Conservation (phyloP, 2,797 vertebrate species). For the Falco peregrinus region DNA sequence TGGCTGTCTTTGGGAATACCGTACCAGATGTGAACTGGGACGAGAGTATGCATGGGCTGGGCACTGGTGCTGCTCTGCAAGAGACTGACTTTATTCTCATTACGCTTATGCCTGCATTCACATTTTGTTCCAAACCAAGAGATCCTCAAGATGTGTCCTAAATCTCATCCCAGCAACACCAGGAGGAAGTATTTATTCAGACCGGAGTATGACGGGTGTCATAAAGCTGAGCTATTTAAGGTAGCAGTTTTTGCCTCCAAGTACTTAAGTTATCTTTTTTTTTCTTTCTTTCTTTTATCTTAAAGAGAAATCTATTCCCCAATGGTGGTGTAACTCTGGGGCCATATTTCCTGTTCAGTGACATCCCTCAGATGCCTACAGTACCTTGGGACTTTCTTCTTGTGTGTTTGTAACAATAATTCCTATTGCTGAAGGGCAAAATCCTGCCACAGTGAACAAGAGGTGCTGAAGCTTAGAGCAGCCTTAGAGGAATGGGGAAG, state of each 20-base stretch:
- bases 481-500: neutral
- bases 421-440: neutral
- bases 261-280: neutral
- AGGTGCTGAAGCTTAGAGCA: neutral
- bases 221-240: neutral
- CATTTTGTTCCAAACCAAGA: neutral
- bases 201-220: neutral
- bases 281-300: neutral
- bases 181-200: neutral
- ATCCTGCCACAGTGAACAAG: neutral
- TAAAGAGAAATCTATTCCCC: neutral
- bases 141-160: neutral
- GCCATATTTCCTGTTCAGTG: neutral
- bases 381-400: neutral
- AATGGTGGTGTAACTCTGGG: neutral
- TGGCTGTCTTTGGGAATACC: neutral
- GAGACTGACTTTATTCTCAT: neutral
- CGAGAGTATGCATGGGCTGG: neutral
- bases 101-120: rapidly evolving
- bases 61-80: neutral
- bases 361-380: neutral
- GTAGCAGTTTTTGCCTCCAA: neutral
- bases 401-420: neutral
- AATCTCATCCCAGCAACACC: neutral
- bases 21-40: neutral